phyloP scores from a whole-genome alignment of 2,113 vertebrate genomes.

The Vidua macroura region DNA sequence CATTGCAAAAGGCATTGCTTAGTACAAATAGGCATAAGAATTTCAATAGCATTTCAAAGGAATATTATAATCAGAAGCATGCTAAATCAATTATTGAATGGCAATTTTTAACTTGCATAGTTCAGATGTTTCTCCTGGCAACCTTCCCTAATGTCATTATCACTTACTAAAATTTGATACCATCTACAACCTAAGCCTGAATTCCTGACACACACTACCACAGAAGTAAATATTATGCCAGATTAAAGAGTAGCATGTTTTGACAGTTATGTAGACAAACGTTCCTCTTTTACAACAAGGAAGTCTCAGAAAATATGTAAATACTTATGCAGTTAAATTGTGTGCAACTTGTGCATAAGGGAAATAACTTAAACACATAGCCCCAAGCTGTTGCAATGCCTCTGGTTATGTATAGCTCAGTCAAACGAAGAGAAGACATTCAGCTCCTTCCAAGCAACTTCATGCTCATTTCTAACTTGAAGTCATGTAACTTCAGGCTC shows the following conservation, averaged over 20 bases:
- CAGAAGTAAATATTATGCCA: constrained; percentile 32
- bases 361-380: constrained; percentile 1
- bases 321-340: constrained; percentile 29
- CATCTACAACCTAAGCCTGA: constrained; percentile 44
- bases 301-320: constrained; percentile 56
- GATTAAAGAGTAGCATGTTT: constrained; percentile 51
- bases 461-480: background rate
- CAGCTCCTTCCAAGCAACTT: background rate
- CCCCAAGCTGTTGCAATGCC: background rate
- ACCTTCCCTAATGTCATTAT: constrained; percentile 32
- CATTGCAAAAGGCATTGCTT: background rate
- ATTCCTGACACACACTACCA: constrained; percentile 38
- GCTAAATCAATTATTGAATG: constrained; percentile 1
- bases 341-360: background rate
- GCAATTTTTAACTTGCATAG: constrained; percentile 42
- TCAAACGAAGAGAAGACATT: background rate
- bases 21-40: background rate
- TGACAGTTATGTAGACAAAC: constrained; percentile 45
- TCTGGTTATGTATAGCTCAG: background rate
- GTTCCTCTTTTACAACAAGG: constrained; percentile 13
- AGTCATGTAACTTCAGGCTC: background rate
- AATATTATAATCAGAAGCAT: background rate
- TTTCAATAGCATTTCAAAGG: constrained; percentile 6
- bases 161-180: constrained; percentile 60
- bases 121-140: constrained; percentile 55